phyloP scores from a whole-genome alignment of 2,113 vertebrate species.

The Tiliqua scincoides region DNA sequence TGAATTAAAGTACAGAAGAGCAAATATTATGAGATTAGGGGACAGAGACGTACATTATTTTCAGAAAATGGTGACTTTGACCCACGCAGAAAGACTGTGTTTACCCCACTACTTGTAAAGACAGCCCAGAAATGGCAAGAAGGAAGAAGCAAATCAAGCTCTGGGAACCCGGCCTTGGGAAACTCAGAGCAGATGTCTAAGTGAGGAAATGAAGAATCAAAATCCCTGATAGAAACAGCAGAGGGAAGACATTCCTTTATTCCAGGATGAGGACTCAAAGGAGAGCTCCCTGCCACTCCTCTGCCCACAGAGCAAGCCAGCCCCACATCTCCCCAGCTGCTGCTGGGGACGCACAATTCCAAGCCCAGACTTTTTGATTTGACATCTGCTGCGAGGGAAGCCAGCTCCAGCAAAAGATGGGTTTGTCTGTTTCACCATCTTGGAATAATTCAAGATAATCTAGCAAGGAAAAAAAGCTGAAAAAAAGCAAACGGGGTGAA shows the following conservation, averaged over 20 bases:
- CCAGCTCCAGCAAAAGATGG: constrained; percentile 49
- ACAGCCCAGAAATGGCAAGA: accelerated
- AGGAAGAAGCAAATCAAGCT: constrained; percentile 17
- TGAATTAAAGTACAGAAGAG: neutral
- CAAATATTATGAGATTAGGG: neutral
- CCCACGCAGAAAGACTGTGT: neutral
- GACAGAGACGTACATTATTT: neutral
- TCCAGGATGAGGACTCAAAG: constrained; percentile 35
- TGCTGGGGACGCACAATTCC: constrained; percentile 44
- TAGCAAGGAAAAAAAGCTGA: neutral
- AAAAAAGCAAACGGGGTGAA: constrained; percentile 47
- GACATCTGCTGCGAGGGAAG: constrained; percentile 65
- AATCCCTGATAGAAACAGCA: constrained; percentile 33
- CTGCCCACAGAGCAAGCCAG: neutral
- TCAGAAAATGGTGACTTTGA: neutral
- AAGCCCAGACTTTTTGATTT: constrained; percentile 53
- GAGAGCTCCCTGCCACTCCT: neutral
- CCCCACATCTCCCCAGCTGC: constrained; percentile 39
- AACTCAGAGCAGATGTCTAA: constrained; percentile 67
- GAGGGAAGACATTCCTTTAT: constrained; percentile 28
- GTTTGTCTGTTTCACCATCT: constrained; percentile 66
- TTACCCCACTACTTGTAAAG: neutral
- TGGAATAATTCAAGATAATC: constrained; percentile 70
- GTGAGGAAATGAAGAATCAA: neutral
- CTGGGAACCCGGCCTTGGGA: neutral